These are phyloP conservation scores for Macrosteles quadrilineatus DNA, from an alignment of 1,140 invertebrate genomes.

Conservation along the genomic window DNA sequence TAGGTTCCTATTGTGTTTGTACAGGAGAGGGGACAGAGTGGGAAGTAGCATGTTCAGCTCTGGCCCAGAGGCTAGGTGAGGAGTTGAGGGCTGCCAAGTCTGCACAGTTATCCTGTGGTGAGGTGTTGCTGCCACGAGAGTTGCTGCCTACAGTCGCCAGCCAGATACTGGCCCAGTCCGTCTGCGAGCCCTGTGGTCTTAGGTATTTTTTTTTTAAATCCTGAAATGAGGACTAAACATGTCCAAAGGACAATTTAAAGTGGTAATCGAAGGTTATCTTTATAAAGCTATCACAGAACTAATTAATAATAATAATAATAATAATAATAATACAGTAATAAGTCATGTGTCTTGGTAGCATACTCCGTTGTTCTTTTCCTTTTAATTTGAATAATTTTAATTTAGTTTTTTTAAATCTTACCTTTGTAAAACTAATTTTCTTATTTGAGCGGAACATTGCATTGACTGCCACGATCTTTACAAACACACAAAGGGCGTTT, in stretches of 20 bases:
- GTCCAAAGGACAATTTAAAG: background rate
- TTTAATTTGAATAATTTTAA: background rate
- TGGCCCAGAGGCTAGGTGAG: slow-evolving; percentile 66
- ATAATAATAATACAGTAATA: background rate
- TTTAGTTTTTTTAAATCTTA: background rate
- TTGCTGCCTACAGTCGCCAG: slow-evolving; percentile 71
- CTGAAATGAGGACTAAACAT: background rate
- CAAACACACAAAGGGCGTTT: no score
- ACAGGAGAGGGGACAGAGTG: slow-evolving; percentile 2
- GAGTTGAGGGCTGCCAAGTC: slow-evolving; percentile 75
- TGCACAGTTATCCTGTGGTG: slow-evolving; percentile 73
- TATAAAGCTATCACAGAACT: background rate
- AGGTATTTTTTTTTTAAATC: slow-evolving; percentile 45
- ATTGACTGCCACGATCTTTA: no score
- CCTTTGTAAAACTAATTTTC: no score
- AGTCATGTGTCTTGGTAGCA: background rate
- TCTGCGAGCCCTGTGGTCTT: slow-evolving; percentile 83
- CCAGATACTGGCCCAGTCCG: slow-evolving; percentile 74
- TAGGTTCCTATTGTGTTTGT: no score
- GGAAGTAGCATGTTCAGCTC: slow-evolving; percentile 35
- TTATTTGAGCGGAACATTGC: no score
- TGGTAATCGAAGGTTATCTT: background rate
- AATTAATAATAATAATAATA: no score
- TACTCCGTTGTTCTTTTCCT: background rate
- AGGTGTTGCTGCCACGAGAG: slow-evolving; percentile 76